Evolutionary conservation across 2,888 invertebrate species (phyloP).

Genomic region (Bhutanitis thaidina): DNA sequence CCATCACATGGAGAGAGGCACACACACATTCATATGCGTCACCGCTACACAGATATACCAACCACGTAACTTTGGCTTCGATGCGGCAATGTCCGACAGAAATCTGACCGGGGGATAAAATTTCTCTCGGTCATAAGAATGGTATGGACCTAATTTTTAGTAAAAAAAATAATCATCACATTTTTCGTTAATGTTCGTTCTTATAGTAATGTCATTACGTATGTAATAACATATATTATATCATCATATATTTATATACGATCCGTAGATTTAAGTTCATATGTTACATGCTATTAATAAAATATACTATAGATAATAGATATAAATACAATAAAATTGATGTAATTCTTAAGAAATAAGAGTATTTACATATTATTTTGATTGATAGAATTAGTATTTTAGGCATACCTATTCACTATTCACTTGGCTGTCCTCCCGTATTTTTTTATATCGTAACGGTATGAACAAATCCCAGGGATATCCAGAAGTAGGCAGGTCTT

Average conservation of each 20-base stretch:
- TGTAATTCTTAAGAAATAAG: no score
- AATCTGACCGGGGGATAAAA: conserved; percentile 72
- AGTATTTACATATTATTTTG: no score
- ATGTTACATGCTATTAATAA: no score
- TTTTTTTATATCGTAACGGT: conserved; percentile 15
- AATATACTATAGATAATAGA: no score
- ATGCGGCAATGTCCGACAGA: conserved; percentile 64
- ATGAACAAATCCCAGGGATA: conserved; percentile 40
- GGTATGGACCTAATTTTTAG: conserved; percentile 42
- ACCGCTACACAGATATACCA: conserved; percentile 35
- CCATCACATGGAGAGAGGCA: conserved; percentile 69
- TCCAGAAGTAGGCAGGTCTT: conserved; percentile 38
- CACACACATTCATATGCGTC: conserved; percentile 28
- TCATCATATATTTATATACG: no score
- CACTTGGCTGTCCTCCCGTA: neutral
- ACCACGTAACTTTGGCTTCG: conserved; percentile 28
- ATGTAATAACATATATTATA: no score
- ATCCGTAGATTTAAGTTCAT: no score
- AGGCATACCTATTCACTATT: neutral
- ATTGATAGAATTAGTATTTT: neutral
- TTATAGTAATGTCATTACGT: no score
- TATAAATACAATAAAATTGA: no score
- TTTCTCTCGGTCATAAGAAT: conserved; percentile 61
- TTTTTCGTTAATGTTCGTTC: no score
- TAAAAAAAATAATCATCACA: no score